Base-by-base conservation (phyloP, 2,797 vertebrate genomes). In the Octomys mimax region DNA sequence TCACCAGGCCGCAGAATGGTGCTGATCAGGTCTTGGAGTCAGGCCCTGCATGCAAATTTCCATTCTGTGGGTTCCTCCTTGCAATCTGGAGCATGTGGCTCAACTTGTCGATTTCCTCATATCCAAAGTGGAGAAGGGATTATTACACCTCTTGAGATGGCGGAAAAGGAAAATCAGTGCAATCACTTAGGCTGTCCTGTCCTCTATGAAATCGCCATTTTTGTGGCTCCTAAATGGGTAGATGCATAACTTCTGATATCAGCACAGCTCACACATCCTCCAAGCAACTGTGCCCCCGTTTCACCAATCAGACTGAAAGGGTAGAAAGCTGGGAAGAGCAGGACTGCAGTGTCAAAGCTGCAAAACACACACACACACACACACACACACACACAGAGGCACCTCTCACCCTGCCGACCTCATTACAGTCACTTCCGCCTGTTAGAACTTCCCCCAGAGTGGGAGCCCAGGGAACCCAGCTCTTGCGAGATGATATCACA, bases 1-100 rank as follows among this genome's bases (percentile, higher is more conserved):
- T 46, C 46, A 4, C 0, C 0, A 16, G 31, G 21, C 21, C 0
- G 2, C 16, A 54, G 12, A 31, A 66, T 9, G 28, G 39, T 49
- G 83, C 91, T 68, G 86, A 78, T 33, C 52, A 6, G 57, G n/a
- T 31, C 39, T 42, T 42, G 31, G 39, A 42, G 19, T 61, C 81
- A 9, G 52, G 71, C 49, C 6, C 31, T 26, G 36, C 4, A 73
- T 39, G 24, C 22, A 70, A 54, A 57, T 39, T 16, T 31, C 57
- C 19, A 4, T 24, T 54, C 49, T 36, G 9, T 59, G 18, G 1
- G 31, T 87, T 22, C 62, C 42, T 52, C 13, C 3, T 6, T 73
- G 31, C 11, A 3, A 33, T 71, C 39, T 91, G 49, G 46, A 83
- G 21, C 4, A 7, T 64, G 68, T 22, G 81, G 33, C 64, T 61